Base-by-base conservation (phyloP, 2,888 invertebrate species). In the Platycnemis pennipes region DNA sequence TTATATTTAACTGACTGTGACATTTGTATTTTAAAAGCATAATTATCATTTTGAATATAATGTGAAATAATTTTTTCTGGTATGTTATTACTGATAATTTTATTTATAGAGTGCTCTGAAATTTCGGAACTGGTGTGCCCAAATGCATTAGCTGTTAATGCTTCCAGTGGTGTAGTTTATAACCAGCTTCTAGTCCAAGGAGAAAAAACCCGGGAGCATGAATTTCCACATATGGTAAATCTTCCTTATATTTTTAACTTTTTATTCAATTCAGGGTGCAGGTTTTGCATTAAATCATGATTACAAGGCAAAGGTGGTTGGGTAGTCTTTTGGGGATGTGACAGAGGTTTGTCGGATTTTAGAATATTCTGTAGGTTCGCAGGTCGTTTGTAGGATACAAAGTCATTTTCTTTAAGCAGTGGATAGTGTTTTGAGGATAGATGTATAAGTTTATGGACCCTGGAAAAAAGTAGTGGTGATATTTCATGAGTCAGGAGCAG, bases 121-220 rank as follows among this genome's bases (percentile, higher is more conserved):
- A 37, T 77, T 37, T 7, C 37, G 11, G 37, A 77, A 37, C 77
- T 37, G 77, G 77, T 77, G 37, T 77, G 77, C n/a, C 77, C 77
- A 37, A 77, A 37, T 77, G 16, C 26, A 8, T 37, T 13, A 37
- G 37, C 2, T 77, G 37, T 16, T 31, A 77, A 77, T 37, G 11
- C 37, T 3, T 37, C 77, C 13, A 37, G 31, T 2, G 11, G 77
- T 11, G 37, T 37, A 4, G n/a, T 77, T 37, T 77, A 77, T 37
- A 77, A 77, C 26, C 31, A 77, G 37, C 77, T 77, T 37, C 77
- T 77, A 37, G 77, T 77, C 37, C 77, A 77, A 77, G 77, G 77
- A 77, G 77, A 77, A 37, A 77, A 77, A 77, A 77, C 77, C 8
- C 8, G 37, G 77, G 77, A 77, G 37, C 77, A 26, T 77, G 77